phyloP scores from a whole-genome alignment of 1,140 invertebrate species.

The Berghia stephanieae region DNA sequence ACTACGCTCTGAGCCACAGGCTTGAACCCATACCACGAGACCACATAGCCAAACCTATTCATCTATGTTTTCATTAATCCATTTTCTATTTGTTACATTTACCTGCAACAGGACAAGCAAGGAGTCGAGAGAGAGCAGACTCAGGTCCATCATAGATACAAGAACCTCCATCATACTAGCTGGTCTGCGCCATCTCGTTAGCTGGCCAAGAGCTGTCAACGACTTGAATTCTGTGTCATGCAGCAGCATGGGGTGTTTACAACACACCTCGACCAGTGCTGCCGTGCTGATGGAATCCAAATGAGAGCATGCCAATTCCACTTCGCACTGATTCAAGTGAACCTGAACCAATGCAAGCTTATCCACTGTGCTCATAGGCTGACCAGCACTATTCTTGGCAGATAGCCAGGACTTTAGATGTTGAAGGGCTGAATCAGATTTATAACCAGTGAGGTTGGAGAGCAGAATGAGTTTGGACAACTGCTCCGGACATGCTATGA shows the following conservation, averaged over 20 bases:
- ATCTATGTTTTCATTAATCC: too few species aligned
- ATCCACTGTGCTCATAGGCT: conserved; percentile 14
- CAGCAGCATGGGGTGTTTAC: not conserved
- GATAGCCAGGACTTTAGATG: conserved; percentile 22
- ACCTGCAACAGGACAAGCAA: conserved; percentile 22
- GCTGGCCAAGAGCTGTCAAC: conserved; percentile 20
- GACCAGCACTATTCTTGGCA: not conserved
- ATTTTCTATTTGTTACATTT: too few species aligned
- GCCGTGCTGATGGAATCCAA: not conserved
- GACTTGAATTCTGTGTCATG: not conserved
- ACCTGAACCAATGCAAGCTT: conserved; percentile 30
- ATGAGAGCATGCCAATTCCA: conserved; percentile 13
- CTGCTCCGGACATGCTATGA: conserved; percentile 12
- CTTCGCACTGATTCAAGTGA: conserved; percentile 14
- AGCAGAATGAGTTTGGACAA: conserved; percentile 25
- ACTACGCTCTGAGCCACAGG: too few species aligned
- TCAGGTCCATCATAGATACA: conserved; percentile 23
- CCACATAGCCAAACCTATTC: too few species aligned
- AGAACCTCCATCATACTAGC: conserved; percentile 22
- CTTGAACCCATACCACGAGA: too few species aligned
- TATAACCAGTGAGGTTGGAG: conserved; percentile 16
- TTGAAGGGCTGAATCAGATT: conserved; percentile 13
- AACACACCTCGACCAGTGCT: conserved; percentile 11
- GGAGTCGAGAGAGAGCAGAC: conserved; percentile 15
- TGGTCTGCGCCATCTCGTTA: conserved; percentile 23